Evolutionary conservation across 2,888 invertebrate genomes (phyloP), one percentile per base, ranked within the genome.

Genomic region (Scaptomyza reducta): DNA sequence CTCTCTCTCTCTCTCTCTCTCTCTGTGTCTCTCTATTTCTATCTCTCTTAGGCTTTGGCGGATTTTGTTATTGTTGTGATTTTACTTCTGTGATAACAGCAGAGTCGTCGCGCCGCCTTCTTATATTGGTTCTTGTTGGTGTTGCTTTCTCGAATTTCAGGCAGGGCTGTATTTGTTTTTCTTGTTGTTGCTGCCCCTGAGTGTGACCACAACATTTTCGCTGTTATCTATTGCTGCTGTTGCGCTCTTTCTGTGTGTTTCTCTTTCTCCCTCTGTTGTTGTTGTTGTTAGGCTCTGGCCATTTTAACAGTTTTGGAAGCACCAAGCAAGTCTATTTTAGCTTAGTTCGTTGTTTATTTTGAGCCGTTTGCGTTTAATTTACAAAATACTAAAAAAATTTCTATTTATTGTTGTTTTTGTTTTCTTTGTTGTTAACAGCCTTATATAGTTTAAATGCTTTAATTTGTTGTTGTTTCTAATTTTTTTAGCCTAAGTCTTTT

Each of bases 121-220:
- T 69, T 79, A 27, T 67, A 51, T 56, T 66, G 57, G 54, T 55
- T 62, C 31, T 68, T 74, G 58, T 63, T 75, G 58, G 61, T 75
- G 46, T 63, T 74, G 44, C 45, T 61, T 40, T 57, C 45, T 47
- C 42, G 31, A 31, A 45, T 63, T 49, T 33, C 27, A 18, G 7
- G 16, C 38, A 51, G 44, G 31, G 25, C n/a, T 45, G 40, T 22
- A 51, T 57, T 54, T 78, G 47, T 13, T 59, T 42, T 60, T 70
- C 46, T 40, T 70, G 27, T 58, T 22, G 61, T 44, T 72, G 54
- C 49, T 54, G 40, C 31, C 27, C 13, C 14, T 55, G 47, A 44
- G 55, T 70, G 63, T 58, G 51, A 45, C 44, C 55, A 65, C 75
- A 75, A 70, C 81, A 82, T 82, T 80, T 77, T 87, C 72, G 75